A percentile compares a stretch with the other conserved stretches of the same genome.
These are phyloP conservation scores for Hypena proboscidalis DNA, from an alignment of 2,888 invertebrate species.

Conservation along the genomic window DNA sequence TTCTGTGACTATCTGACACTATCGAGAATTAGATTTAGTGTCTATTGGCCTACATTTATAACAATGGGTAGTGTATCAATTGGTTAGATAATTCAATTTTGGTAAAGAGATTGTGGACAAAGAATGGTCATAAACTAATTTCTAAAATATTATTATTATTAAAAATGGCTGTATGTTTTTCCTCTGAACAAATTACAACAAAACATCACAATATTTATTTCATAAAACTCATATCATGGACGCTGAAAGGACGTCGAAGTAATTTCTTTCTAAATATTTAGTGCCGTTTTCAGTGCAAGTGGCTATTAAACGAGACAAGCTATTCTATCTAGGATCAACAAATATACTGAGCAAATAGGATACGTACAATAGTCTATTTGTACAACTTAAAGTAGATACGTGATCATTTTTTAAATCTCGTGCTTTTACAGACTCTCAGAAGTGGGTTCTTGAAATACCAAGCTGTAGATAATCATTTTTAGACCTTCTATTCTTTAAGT, in stretches of 20 bases:
- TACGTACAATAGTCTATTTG: constrained; percentile 1
- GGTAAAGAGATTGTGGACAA: no score
- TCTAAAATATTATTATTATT: no score
- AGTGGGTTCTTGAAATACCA: constrained; percentile 8
- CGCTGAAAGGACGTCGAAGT: no score
- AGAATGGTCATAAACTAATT: not conserved
- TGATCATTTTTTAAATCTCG: constrained; percentile 27
- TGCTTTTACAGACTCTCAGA: constrained; percentile 15
- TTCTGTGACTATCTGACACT: not conserved
- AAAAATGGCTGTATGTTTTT: no score
- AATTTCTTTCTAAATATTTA: no score
- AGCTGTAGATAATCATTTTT: no score
- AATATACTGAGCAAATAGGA: constrained; percentile 18
- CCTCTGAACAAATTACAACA: no score
- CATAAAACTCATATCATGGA: no score
- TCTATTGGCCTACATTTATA: not conserved
- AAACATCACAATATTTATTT: no score
- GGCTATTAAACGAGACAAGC: not conserved
- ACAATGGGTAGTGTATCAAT: not conserved
- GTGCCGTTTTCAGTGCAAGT: no score
- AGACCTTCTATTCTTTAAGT: no score
- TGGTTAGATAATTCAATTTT: not conserved
- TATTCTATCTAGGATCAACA: not conserved
- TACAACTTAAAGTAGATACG: constrained; percentile 10
- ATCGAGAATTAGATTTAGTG: not conserved